Conservation (phyloP, 2,888 invertebrate species). For the Nymphalis polychloros region DNA sequence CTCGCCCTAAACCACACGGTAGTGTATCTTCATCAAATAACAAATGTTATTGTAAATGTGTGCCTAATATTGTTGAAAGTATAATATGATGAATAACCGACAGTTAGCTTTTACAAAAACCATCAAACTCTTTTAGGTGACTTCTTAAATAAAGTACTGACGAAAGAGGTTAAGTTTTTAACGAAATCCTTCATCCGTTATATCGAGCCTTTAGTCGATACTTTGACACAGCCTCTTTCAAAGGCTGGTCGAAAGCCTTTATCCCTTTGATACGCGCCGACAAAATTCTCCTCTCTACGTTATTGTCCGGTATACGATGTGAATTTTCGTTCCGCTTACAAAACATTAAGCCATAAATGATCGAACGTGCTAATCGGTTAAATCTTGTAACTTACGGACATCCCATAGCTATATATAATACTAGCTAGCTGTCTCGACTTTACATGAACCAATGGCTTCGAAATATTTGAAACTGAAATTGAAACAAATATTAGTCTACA, state of each 20-base stretch:
- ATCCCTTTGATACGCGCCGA: slow-evolving; percentile 35
- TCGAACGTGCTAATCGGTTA: not conserved
- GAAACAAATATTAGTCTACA: no score
- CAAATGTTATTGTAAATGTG: no score
- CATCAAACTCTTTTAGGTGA: not conserved
- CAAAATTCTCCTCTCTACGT: slow-evolving; percentile 23
- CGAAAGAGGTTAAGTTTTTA: slow-evolving; percentile 20
- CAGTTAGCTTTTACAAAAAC: not conserved
- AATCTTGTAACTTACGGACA: not conserved
- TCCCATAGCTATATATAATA: no score
- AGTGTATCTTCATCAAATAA: no score
- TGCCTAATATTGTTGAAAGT: no score
- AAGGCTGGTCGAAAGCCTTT: slow-evolving; percentile 32
- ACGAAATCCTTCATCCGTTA: slow-evolving; percentile 28
- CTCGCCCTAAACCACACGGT: no score
- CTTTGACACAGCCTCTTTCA: slow-evolving; percentile 28
- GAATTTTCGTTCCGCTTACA: slow-evolving; percentile 27
- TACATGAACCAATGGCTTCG: no score
- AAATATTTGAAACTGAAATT: no score
- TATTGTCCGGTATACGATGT: slow-evolving; percentile 31
- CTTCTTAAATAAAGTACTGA: slow-evolving; percentile 20
- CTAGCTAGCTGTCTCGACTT: no score
- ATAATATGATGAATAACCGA: no score
- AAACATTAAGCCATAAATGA: not conserved
- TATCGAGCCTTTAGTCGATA: slow-evolving; percentile 32